phyloP scores from a whole-genome alignment of 2,888 invertebrate species.

The Temnothorax unifasciatus region DNA sequence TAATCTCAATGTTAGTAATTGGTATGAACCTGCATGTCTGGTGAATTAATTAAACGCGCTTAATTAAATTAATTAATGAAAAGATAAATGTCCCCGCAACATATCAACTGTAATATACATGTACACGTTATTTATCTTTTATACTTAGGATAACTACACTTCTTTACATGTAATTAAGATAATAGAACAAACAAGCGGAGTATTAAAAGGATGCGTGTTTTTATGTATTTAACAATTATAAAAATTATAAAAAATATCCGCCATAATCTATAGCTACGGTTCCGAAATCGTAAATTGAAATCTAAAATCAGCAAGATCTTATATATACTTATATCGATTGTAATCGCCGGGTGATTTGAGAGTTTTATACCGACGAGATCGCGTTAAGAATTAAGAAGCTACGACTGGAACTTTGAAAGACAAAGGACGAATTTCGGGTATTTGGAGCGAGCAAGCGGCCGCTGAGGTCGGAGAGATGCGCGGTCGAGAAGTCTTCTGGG shows the following conservation, averaged over 20 bases:
- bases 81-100: background rate
- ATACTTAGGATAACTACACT: background rate
- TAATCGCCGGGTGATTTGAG: background rate
- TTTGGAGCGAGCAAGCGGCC: conserved; percentile 6
- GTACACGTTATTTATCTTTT: background rate
- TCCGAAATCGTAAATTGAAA: background rate
- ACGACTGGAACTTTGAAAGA: background rate
- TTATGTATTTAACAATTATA: background rate
- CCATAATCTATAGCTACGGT: background rate
- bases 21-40: background rate
- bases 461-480: conserved; percentile 6
- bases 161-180: background rate
- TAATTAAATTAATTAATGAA: conserved; percentile 39
- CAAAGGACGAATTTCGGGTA: conserved; percentile 27
- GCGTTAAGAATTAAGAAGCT: background rate
- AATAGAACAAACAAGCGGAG: background rate
- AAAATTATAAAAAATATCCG: background rate
- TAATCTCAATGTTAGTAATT: conserved; percentile 27
- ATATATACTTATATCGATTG: background rate
- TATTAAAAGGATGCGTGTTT: background rate
- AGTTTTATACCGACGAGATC: background rate
- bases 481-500: conserved; percentile 28
- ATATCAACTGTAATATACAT: background rate
- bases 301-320: background rate
- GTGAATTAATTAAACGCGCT: conserved; percentile 38